Evolutionary conservation across 2,888 invertebrate genomes (phyloP).

Genomic region (Lasioglossum villosulum): DNA sequence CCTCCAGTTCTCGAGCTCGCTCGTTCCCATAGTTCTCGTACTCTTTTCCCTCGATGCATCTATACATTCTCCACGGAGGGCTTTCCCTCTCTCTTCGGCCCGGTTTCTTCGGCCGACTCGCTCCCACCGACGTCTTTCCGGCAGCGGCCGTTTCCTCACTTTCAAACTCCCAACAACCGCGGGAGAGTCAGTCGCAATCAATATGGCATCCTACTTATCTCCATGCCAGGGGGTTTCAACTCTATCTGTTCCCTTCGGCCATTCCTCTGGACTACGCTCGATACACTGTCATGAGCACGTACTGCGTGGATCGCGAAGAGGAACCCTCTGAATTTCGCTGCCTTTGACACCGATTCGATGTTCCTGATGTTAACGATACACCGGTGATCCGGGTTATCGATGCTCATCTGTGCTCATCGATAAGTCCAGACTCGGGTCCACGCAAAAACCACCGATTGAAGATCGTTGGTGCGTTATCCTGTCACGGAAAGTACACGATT

Average conservation of each 20-base stretch:
- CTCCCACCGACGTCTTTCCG: constrained; percentile 48
- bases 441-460: background rate
- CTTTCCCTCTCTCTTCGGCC: constrained; percentile 22
- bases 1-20: constrained; percentile 63
- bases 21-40: constrained; percentile 30
- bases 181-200: constrained; percentile 80
- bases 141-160: constrained; percentile 77
- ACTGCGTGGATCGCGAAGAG: constrained; percentile 5
- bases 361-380: constrained; percentile 7
- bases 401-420: background rate
- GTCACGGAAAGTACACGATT: background rate
- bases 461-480: background rate
- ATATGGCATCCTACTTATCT: constrained; percentile 83
- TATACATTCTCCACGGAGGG: constrained; percentile 35
- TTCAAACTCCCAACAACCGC: constrained; percentile 77
- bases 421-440: background rate
- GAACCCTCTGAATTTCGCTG: background rate
- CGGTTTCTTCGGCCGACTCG: constrained; percentile 23
- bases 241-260: constrained; percentile 67
- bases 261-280: constrained; percentile 51
- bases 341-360: constrained; percentile 11
- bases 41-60: constrained; percentile 46
- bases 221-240: constrained; percentile 69
- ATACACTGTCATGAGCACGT: constrained; percentile 41
- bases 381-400: constrained; percentile 3